phyloP scores from a whole-genome alignment of 2,888 invertebrate species.

The Nowickia ferox region DNA sequence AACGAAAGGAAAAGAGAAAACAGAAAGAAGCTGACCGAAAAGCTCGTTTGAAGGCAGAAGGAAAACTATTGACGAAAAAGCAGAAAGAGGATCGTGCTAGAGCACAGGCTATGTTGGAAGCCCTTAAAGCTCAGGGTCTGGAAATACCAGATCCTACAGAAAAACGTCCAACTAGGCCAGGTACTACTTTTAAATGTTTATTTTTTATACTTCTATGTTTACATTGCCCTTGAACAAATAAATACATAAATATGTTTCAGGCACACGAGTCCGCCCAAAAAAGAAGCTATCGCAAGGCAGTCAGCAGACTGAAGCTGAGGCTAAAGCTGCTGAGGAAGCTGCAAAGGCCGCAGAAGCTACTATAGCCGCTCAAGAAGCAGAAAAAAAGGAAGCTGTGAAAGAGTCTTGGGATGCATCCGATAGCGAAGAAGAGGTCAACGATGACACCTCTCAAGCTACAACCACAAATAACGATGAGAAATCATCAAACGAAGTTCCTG shows the following conservation, averaged over 20 bases:
- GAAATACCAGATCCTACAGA: slow-evolving; percentile 90
- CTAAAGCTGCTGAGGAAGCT: slow-evolving; percentile 73
- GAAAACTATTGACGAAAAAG: slow-evolving; percentile 95
- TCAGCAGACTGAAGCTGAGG: slow-evolving; percentile 80
- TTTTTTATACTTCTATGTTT: background rate
- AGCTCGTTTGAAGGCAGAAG: slow-evolving; percentile 97
- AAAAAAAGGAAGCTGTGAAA: slow-evolving; percentile 85
- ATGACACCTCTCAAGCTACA: slow-evolving; percentile 84
- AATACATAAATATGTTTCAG: slow-evolving; percentile 78
- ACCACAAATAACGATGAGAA: slow-evolving; percentile 80
- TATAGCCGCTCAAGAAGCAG: slow-evolving; percentile 73
- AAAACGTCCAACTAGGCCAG: slow-evolving; percentile 85
- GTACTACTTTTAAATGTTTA: slow-evolving; percentile 66
- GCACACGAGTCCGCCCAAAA: slow-evolving; percentile 89
- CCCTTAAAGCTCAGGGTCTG: slow-evolving; percentile 93
- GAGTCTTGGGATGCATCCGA: slow-evolving; percentile 94
- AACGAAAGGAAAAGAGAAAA: slow-evolving; percentile 93
- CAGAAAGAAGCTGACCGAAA: slow-evolving; percentile 96
- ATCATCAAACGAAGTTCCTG: slow-evolving; percentile 71
- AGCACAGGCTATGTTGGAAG: slow-evolving; percentile 94
- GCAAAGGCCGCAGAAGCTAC: slow-evolving; percentile 75
- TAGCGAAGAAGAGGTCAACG: slow-evolving; percentile 79
- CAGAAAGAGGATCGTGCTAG: slow-evolving; percentile 95
- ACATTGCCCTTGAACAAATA: background rate
- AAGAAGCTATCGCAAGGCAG: slow-evolving; percentile 85